Percentiles rank a stretch among this genome's conserved stretches.
Conservation (phyloP, 1,140 invertebrate genomes). For the Plodia interpunctella region DNA sequence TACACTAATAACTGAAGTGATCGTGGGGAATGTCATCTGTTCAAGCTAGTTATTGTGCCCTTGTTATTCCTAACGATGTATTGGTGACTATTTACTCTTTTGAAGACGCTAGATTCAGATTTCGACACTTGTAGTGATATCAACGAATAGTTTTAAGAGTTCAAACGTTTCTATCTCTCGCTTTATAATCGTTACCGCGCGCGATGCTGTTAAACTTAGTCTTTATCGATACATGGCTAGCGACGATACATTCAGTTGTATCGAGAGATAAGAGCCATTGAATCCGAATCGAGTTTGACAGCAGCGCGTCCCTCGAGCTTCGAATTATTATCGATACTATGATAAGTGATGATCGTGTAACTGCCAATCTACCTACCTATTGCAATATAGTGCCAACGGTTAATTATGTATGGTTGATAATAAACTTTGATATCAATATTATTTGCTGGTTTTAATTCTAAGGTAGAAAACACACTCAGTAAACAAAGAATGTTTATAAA, state of each 20-base stretch:
- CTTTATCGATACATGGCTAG: slow-evolving; percentile 8
- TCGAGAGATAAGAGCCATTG: slow-evolving; percentile 12
- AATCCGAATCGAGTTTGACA: slow-evolving; percentile 8
- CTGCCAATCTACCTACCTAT: slow-evolving; percentile 42
- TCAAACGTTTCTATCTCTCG: slow-evolving; percentile 1
- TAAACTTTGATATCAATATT: slow-evolving; percentile 58
- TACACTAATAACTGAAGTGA: background rate
- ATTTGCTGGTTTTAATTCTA: slow-evolving; percentile 30
- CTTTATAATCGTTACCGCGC: slow-evolving; percentile 1
- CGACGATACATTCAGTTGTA: slow-evolving; percentile 8
- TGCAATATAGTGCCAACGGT: slow-evolving; percentile 64
- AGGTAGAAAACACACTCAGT: background rate
- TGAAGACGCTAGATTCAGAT: slow-evolving; percentile 20
- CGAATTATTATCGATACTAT: slow-evolving; percentile 14
- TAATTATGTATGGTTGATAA: slow-evolving; percentile 57
- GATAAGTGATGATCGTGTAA: slow-evolving; percentile 23
- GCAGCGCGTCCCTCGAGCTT: slow-evolving; percentile 21
- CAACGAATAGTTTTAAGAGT: slow-evolving; percentile 19
- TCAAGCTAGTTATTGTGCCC: no score
- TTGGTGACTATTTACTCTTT: background rate
- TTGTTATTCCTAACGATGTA: no score
- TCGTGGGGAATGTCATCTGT: no score
- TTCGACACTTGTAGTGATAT: slow-evolving; percentile 1
- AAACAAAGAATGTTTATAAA: no score
- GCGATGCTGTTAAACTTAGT: slow-evolving; percentile 7